Percentiles rank a stretch among this genome's conserved stretches.
Conservation (phyloP, 1,140 invertebrate species). For the Amyelois transitella region DNA sequence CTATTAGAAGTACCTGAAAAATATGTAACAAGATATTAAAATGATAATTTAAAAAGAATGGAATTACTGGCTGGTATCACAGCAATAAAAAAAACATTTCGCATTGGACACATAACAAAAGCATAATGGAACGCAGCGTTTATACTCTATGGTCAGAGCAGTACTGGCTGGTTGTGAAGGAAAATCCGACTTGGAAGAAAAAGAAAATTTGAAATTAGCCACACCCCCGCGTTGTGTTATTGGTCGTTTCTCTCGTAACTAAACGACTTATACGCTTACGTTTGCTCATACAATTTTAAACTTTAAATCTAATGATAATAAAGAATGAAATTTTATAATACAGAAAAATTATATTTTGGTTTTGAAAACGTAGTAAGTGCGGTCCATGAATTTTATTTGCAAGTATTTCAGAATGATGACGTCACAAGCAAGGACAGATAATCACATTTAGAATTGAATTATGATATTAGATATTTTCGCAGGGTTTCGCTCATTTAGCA, state of each 20-base stretch:
- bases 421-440: neutral
- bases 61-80: neutral
- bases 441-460: neutral
- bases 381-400: conserved; percentile 2
- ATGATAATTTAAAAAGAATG: neutral
- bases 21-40: neutral
- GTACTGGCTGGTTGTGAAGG: conserved; percentile 24
- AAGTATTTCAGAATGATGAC: conserved; percentile 1
- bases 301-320: conserved; percentile 1
- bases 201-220: conserved; percentile 60
- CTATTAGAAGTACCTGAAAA: too few species aligned
- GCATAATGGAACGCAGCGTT: neutral
- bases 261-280: conserved; percentile 6
- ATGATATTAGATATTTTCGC: too few species aligned
- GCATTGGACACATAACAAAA: neutral
- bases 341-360: neutral
- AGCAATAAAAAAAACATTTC: neutral
- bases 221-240: conserved; percentile 53
- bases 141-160: conserved; percentile 2
- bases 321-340: neutral
- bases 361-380: conserved; percentile 4
- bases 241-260: conserved; percentile 24
- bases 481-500: too few species aligned
- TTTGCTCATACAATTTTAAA: conserved; percentile 8
- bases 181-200: conserved; percentile 42